Percentiles rank a stretch among this genome's conserved stretches.
phyloP scores from a whole-genome alignment of 2,888 invertebrate species.

The Gryllus longicercus region DNA sequence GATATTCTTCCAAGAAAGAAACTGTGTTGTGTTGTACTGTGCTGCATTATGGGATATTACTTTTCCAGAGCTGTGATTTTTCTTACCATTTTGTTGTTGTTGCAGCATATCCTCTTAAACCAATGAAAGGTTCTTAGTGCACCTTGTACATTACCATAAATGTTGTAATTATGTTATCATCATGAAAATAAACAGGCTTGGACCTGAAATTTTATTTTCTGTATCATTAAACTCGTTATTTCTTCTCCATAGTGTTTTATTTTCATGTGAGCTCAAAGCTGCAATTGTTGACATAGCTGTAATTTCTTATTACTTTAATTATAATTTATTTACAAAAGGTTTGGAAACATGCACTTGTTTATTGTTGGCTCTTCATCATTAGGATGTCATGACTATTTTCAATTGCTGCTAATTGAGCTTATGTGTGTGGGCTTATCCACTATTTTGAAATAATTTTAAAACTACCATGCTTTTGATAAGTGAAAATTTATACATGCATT shows the following conservation, averaged over 20 bases:
- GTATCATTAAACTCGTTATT: neutral
- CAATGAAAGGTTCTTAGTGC: neutral
- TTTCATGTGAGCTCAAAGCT: neutral
- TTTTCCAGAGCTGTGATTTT: conserved; percentile 1
- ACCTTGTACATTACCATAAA: neutral
- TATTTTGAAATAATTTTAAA: too few species aligned
- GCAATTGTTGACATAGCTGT: too few species aligned
- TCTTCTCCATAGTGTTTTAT: neutral
- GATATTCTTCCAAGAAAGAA: neutral
- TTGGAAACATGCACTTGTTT: too few species aligned
- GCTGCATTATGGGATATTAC: conserved; percentile 17
- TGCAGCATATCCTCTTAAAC: neutral
- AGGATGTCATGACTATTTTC: too few species aligned
- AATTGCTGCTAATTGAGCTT: too few species aligned
- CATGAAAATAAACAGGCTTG: conserved; percentile 1
- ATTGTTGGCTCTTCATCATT: too few species aligned
- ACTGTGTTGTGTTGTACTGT: conserved; percentile 7
- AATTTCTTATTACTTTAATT: too few species aligned
- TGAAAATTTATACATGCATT: too few species aligned
- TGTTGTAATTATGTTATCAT: neutral
- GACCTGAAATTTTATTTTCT: neutral
- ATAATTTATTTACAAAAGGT: too few species aligned
- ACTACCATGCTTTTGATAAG: too few species aligned
- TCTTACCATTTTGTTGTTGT: neutral
- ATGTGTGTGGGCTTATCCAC: too few species aligned